These are phyloP conservation scores for Zosterops lateralis DNA, from an alignment of 2,113 vertebrate genomes.

Conservation along the genomic window DNA sequence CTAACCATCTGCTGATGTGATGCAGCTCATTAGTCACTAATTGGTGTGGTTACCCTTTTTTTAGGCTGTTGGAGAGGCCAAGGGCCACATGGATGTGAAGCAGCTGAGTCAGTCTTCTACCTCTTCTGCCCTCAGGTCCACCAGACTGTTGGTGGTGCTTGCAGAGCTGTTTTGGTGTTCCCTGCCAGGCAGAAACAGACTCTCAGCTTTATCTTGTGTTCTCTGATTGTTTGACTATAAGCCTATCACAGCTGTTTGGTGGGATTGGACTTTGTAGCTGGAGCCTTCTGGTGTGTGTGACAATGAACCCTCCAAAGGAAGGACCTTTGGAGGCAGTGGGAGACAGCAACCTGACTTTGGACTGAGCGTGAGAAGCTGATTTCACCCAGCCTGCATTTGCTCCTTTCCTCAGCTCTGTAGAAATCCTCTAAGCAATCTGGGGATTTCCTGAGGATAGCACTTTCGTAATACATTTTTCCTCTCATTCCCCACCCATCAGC, in stretches of 20 bases:
- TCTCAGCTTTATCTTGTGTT: neutral
- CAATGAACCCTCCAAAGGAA: neutral
- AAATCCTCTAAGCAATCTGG: neutral
- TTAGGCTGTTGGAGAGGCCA: neutral
- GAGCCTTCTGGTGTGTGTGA: neutral
- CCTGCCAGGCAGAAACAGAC: neutral
- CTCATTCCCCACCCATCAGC: neutral
- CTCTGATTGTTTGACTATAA: neutral
- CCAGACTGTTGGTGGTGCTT: neutral
- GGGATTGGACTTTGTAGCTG: neutral
- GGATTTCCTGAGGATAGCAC: neutral
- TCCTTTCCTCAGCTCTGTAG: neutral
- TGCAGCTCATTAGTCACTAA: conserved; percentile 37
- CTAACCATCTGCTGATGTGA: neutral
- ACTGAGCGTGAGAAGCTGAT: neutral
- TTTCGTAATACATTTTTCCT: neutral
- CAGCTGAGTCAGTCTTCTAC: neutral
- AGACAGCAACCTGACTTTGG: neutral
- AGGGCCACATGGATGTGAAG: neutral
- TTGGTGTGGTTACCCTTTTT: neutral
- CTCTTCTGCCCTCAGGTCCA: neutral
- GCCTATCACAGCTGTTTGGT: neutral
- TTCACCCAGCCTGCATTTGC: neutral
- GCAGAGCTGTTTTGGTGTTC: neutral
- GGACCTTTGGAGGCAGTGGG: neutral